Conservation (phyloP, 2,888 invertebrate species). For the Drosophila hamatofila region DNA sequence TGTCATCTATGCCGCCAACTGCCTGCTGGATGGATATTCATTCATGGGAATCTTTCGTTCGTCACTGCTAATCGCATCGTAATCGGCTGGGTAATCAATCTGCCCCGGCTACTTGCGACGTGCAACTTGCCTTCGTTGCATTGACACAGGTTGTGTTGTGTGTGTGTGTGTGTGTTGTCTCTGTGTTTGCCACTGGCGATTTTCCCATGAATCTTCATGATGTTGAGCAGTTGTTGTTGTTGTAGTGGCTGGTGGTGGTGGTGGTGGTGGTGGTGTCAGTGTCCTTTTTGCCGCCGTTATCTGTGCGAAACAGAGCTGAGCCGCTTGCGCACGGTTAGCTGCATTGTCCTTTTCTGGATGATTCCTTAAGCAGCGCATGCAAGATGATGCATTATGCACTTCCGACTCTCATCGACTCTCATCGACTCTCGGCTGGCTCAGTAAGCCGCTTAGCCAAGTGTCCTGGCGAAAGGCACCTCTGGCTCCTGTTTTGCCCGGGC, state of each 20-base stretch:
- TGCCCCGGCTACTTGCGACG: conserved; percentile 29
- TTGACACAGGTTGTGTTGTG: conserved; percentile 76
- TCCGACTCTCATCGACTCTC: conserved; percentile 47
- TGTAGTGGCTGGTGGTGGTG: not conserved
- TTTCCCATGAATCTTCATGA: conserved; percentile 60
- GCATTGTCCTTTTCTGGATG: conserved; percentile 75
- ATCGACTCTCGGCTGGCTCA: conserved; percentile 4
- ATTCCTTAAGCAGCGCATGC: conserved; percentile 49
- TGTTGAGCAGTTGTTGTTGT: not conserved
- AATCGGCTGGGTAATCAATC: conserved; percentile 77
- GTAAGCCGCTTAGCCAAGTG: conserved; percentile 77
- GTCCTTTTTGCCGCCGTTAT: conserved; percentile 83
- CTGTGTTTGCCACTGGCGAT: conserved; percentile 10
- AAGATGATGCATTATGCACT: conserved; percentile 79
- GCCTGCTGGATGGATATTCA: conserved; percentile 30
- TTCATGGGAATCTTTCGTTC: conserved; percentile 63
- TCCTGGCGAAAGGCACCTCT: conserved; percentile 26
- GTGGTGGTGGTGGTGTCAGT: conserved; percentile 28
- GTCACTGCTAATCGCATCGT: conserved; percentile 56
- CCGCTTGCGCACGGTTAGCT: conserved; percentile 83
- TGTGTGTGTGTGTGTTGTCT: too few relatives aligned
- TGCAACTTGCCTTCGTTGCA: conserved; percentile 57
- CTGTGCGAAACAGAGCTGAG: conserved; percentile 74
- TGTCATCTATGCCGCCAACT: conserved; percentile 60
- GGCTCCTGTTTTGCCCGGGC: conserved; percentile 29